These are phyloP conservation scores for Diadegma fenestrale DNA, from an alignment of 2,888 invertebrate species.

Conservation along the genomic window DNA sequence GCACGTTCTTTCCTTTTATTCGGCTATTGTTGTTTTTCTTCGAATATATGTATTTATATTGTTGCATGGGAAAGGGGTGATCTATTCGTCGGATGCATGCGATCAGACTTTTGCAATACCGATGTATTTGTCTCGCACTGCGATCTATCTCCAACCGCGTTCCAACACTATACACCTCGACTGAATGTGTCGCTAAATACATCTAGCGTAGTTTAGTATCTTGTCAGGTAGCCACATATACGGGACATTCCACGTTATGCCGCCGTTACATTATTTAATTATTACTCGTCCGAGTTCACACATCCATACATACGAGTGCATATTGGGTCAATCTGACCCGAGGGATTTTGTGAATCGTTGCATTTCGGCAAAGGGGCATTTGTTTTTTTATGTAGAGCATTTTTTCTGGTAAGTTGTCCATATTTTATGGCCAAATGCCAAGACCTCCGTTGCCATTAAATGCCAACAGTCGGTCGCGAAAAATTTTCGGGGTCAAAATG, in stretches of 20 bases:
- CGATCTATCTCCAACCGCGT: slow-evolving; percentile 18
- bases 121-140: slow-evolving; percentile 18
- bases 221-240: slow-evolving; percentile 4
- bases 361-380: too few relatives aligned
- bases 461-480: too few relatives aligned
- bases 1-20: slow-evolving; percentile 20
- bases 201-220: slow-evolving; percentile 37
- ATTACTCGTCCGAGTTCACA: too few relatives aligned
- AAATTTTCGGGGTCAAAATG: too few relatives aligned
- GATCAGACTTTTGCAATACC: slow-evolving; percentile 28
- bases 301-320: too few relatives aligned
- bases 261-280: too few relatives aligned
- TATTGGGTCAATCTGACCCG: background rate
- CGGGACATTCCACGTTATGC: background rate
- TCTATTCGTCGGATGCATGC: slow-evolving; percentile 53
- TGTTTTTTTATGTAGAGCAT: too few relatives aligned
- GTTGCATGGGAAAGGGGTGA: slow-evolving; percentile 15
- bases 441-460: too few relatives aligned
- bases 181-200: slow-evolving; percentile 31
- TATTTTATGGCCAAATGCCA: too few relatives aligned
- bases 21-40: slow-evolving; percentile 14
- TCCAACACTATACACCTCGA: slow-evolving; percentile 14
- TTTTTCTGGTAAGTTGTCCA: too few relatives aligned
- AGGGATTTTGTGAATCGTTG: too few relatives aligned
- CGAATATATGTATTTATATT: slow-evolving; percentile 23